A percentile compares a stretch with the other conserved stretches of the same genome.
Conservation (phyloP, 2,113 vertebrate species). For the Oryzias melastigma region DNA sequence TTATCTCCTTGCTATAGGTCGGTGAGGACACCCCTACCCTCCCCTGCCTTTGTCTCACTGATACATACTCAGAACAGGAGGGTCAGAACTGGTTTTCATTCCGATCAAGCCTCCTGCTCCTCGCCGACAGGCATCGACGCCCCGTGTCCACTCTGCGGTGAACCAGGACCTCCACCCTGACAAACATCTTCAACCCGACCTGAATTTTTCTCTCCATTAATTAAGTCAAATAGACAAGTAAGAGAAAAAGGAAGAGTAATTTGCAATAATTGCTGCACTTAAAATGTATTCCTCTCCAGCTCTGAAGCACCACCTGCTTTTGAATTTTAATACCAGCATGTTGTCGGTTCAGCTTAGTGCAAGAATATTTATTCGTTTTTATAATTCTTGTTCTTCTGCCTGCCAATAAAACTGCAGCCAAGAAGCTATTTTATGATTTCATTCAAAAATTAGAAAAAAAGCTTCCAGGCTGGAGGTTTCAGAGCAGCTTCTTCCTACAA, state of each 20-base stretch:
- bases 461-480: too few species aligned
- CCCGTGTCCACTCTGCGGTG: constrained; percentile 15
- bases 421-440: constrained; percentile 27
- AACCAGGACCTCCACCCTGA: constrained; percentile 15
- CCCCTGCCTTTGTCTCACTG: too few species aligned
- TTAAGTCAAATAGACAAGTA: constrained; percentile 7
- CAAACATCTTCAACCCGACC: constrained; percentile 21
- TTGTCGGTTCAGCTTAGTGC: constrained; percentile 18
- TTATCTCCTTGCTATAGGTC: too few species aligned
- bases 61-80: too few species aligned
- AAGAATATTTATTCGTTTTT: too few species aligned
- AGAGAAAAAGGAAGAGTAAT: background rate
- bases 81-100: background rate
- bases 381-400: constrained; percentile 9
- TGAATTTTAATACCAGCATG: constrained; percentile 40
- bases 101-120: constrained; percentile 22
- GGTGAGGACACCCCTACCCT: too few species aligned
- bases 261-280: constrained; percentile 34
- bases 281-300: constrained; percentile 36
- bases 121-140: constrained; percentile 27
- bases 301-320: constrained; percentile 45
- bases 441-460: background rate
- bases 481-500: too few species aligned
- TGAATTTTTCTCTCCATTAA: constrained; percentile 26
- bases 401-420: constrained; percentile 16